Evolutionary conservation across 2,113 vertebrate genomes (phyloP).

Genomic region (Lepisosteus osseus): DNA sequence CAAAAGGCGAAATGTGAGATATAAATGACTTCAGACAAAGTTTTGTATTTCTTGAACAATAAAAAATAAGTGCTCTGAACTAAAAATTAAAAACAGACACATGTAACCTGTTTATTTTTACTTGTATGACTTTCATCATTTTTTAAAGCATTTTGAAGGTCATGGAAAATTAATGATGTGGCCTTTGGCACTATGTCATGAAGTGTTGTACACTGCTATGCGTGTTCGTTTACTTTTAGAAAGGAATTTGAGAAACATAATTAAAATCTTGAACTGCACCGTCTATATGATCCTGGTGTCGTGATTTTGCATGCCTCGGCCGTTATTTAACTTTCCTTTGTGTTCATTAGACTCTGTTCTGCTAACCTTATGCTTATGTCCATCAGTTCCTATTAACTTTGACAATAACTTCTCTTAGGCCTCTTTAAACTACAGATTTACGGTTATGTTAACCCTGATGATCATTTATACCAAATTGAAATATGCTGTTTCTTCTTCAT

Average conservation of each 20-base stretch:
- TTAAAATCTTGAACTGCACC: constrained; percentile 50
- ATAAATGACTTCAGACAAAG: too few species aligned
- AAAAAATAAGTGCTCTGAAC: too few species aligned
- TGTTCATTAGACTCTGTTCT: constrained; percentile 56
- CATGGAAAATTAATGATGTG: constrained; percentile 20
- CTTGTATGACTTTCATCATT: neutral
- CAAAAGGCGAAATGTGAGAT: too few species aligned
- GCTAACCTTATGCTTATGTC: constrained; percentile 36
- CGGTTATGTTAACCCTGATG: constrained; percentile 52
- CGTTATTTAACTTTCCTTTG: constrained; percentile 17
- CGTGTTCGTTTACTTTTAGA: constrained; percentile 17
- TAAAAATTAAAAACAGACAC: neutral
- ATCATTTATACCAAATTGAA: constrained; percentile 51
- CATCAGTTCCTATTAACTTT: constrained; percentile 66
- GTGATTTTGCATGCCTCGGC: neutral
- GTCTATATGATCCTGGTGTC: constrained; percentile 20
- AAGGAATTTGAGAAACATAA: neutral
- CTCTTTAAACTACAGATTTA: constrained; percentile 61
- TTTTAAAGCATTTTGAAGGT: constrained; percentile 20
- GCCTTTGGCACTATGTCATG: constrained; percentile 12
- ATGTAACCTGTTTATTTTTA: constrained; percentile 8
- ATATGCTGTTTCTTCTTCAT: constrained; percentile 43
- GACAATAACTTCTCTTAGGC: constrained; percentile 60
- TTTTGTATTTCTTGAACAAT: too few species aligned
- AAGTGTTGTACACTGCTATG: constrained; percentile 19